Conservation (phyloP, 2,888 invertebrate species). For the Erebia palarica region DNA sequence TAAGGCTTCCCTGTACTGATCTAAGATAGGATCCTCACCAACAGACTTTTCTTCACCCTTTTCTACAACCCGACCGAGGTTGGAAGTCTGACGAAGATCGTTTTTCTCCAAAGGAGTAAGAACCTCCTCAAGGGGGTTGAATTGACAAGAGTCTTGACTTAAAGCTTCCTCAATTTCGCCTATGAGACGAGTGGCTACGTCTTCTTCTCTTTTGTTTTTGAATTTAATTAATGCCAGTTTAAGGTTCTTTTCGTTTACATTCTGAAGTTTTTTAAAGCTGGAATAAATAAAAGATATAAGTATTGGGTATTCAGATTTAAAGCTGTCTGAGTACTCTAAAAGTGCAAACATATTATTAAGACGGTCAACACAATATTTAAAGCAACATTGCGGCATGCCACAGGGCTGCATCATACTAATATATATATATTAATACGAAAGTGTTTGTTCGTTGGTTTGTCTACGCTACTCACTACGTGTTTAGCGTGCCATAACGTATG, state of each 20-base stretch:
- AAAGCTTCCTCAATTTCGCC: slow-evolving; percentile 48
- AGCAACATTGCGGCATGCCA: too few relatives aligned
- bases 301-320: too few relatives aligned
- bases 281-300: slow-evolving; percentile 16
- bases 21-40: slow-evolving; percentile 50
- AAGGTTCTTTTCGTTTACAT: slow-evolving; percentile 50
- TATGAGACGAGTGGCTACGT: slow-evolving; percentile 55
- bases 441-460: too few relatives aligned
- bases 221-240: slow-evolving; percentile 47
- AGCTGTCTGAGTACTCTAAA: too few relatives aligned
- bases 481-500: too few relatives aligned
- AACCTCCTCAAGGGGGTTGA: slow-evolving; percentile 57
- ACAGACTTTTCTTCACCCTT: slow-evolving; percentile 32
- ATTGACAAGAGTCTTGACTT: slow-evolving; percentile 42
- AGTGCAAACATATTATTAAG: too few relatives aligned
- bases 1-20: slow-evolving; percentile 57
- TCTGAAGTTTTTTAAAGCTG: slow-evolving; percentile 49
- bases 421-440: too few relatives aligned
- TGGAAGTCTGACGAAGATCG: slow-evolving; percentile 51
- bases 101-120: slow-evolving; percentile 56
- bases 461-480: too few relatives aligned
- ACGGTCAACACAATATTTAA: too few relatives aligned
- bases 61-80: slow-evolving; percentile 49
- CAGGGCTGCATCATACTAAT: too few relatives aligned
- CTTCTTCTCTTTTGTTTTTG: slow-evolving; percentile 47